These are phyloP conservation scores for Matsumurasca onukii DNA, from an alignment of 1,140 invertebrate genomes.

Conservation along the genomic window DNA sequence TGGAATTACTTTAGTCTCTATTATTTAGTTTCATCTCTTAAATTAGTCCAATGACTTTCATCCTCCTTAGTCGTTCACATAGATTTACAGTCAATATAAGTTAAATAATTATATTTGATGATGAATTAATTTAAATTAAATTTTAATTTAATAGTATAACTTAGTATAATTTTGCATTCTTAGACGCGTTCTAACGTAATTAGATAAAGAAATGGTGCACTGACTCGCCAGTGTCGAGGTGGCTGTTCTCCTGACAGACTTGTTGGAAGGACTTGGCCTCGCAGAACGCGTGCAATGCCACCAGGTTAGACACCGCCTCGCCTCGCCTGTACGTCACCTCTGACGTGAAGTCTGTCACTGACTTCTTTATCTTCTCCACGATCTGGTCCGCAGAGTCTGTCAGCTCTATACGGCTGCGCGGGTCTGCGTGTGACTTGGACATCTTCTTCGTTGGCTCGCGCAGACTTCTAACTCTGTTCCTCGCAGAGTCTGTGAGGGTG, in stretches of 20 bases:
- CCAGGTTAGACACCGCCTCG: conserved; percentile 86
- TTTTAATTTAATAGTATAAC: no score
- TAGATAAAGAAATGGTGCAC: no score
- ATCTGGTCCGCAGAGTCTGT: conserved; percentile 79
- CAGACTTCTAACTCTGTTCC: conserved; percentile 71
- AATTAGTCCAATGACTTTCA: no score
- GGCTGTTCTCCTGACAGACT: conserved; percentile 66
- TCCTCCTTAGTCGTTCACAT: no score
- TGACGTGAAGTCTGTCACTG: conserved; percentile 88
- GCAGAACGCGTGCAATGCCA: conserved; percentile 79
- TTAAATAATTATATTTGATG: no score
- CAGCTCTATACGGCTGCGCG: conserved; percentile 76
- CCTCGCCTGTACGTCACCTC: conserved; percentile 83
- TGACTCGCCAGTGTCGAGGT: conserved; percentile 72
- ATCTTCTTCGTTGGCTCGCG: conserved; percentile 90
- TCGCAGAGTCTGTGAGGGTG: conserved; percentile 51
- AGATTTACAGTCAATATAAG: no score
- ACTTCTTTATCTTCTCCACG: conserved; percentile 69
- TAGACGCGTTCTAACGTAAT: no score
- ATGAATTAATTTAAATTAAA: no score
- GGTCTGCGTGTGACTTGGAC: conserved; percentile 92
- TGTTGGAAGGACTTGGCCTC: conserved; percentile 66
- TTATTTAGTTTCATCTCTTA: no score
- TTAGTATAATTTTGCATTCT: no score
- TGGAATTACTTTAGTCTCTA: no score